These are phyloP conservation scores for Merodon equestris DNA, from an alignment of 2,888 invertebrate genomes.

Conservation along the genomic window DNA sequence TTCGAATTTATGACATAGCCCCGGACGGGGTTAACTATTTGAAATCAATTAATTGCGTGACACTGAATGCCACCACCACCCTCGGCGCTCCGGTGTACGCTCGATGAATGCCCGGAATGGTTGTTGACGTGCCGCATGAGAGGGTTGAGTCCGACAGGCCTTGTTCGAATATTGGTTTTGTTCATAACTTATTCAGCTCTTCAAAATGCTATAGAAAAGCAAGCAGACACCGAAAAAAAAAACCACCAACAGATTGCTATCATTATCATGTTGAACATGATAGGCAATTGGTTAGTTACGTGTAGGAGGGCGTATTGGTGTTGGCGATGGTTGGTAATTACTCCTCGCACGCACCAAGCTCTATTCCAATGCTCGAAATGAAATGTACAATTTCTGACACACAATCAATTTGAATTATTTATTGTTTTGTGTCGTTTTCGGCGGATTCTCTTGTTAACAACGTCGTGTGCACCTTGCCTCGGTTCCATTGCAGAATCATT, in stretches of 20 bases:
- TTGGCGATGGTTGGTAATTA: slow-evolving; percentile 40
- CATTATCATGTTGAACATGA: slow-evolving; percentile 66
- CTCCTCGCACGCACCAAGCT: slow-evolving; percentile 46
- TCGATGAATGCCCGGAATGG: not conserved
- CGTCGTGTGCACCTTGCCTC: too few relatives aligned
- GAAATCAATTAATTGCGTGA: slow-evolving; percentile 67
- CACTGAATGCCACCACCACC: slow-evolving; percentile 9
- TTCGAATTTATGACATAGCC: slow-evolving; percentile 63
- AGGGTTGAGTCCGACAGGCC: not conserved
- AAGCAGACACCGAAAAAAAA: too few relatives aligned
- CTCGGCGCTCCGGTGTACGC: not conserved
- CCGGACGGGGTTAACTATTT: slow-evolving; percentile 57
- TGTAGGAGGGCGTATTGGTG: slow-evolving; percentile 4
- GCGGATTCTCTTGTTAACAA: slow-evolving; percentile 49
- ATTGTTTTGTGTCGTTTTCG: slow-evolving; percentile 38
- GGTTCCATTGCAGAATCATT: too few relatives aligned
- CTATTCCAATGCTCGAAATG: slow-evolving; percentile 50
- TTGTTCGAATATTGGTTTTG: slow-evolving; percentile 44
- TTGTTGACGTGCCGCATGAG: slow-evolving; percentile 35
- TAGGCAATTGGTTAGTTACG: slow-evolving; percentile 65
- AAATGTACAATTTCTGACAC: slow-evolving; percentile 66
- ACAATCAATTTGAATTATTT: slow-evolving; percentile 68
- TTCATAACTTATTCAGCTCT: slow-evolving; percentile 61
- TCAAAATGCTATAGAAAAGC: slow-evolving; percentile 25
- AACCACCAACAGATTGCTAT: slow-evolving; percentile 55